Conservation (phyloP, 2,797 vertebrate genomes). For the Lagorchestes hirsutus region DNA sequence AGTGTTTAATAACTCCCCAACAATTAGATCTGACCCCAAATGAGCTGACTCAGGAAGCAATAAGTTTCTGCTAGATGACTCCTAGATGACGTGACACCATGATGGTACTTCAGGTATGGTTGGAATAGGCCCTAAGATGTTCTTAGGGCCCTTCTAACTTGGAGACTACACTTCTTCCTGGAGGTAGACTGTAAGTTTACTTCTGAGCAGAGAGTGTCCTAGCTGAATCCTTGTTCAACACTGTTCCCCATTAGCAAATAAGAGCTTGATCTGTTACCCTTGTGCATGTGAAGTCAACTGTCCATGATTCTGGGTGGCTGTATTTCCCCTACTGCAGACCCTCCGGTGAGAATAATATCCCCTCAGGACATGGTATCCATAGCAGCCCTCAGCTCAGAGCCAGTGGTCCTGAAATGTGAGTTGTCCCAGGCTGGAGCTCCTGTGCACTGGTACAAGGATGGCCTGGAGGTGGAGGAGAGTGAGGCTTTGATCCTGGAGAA, state of each 20-base stretch:
- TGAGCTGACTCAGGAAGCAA: neutral
- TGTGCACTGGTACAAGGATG: conserved; percentile 94
- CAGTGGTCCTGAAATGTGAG: conserved; percentile 93
- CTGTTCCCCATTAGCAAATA: neutral
- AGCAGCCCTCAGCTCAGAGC: conserved; percentile 87
- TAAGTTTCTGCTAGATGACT: neutral
- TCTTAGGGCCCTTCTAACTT: neutral
- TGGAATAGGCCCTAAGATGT: too few species aligned
- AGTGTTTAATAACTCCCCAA: neutral
- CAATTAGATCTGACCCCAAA: neutral
- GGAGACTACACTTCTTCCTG: neutral
- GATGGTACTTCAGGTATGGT: neutral
- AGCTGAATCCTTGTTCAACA: neutral
- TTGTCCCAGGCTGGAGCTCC: conserved; percentile 89
- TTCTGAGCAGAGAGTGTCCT: neutral
- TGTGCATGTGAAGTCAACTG: neutral
- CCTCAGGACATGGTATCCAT: conserved; percentile 91
- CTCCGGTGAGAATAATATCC: conserved; percentile 90
- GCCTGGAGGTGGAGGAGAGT: conserved; percentile 90
- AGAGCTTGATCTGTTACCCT: neutral
- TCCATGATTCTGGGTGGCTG: neutral
- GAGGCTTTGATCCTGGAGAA: conserved; percentile 90
- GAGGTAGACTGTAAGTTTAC: neutral
- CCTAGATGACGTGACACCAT: neutral
- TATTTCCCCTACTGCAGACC: conserved; percentile 86